A percentile compares a stretch with the other conserved stretches of the same genome.
Evolutionary conservation across 1,140 invertebrate species (phyloP).

Genomic region (Drosophila saltans): DNA sequence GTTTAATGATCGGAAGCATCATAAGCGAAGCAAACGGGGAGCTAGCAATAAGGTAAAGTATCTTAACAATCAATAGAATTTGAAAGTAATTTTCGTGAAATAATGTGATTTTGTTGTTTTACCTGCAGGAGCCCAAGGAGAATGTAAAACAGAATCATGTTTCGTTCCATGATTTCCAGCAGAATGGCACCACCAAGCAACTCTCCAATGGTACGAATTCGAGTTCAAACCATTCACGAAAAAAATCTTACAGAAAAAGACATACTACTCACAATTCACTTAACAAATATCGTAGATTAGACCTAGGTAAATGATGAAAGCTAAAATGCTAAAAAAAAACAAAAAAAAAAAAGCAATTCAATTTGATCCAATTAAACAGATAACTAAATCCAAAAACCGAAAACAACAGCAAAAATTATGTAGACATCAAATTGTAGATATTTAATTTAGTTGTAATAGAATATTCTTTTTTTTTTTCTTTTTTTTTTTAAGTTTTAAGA

Average conservation of each 20-base stretch:
- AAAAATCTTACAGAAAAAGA: conserved; percentile 84
- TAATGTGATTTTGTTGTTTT: conserved; percentile 18
- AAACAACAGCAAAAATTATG: background rate
- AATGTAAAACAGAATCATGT: conserved; percentile 92
- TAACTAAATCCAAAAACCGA: conserved; percentile 22
- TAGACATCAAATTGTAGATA: conserved; percentile 21
- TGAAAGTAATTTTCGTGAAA: background rate
- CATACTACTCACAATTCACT: conserved; percentile 84
- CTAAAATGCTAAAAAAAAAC: conserved; percentile 37
- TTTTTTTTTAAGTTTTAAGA: conserved; percentile 1
- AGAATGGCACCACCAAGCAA: conserved; percentile 92
- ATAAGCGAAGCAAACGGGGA: conserved; percentile 91
- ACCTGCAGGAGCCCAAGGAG: conserved; percentile 69
- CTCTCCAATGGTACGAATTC: conserved; percentile 92
- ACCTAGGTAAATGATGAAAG: conserved; percentile 83
- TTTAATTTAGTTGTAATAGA: conserved; percentile 26
- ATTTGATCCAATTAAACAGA: conserved; percentile 24
- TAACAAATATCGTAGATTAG: conserved; percentile 84
- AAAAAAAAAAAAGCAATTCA: conserved; percentile 35
- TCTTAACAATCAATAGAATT: background rate
- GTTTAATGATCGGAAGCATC: conserved; percentile 91
- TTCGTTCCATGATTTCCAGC: conserved; percentile 93
- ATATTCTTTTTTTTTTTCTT: background rate
- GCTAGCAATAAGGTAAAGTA: conserved; percentile 87
- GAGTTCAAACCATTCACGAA: conserved; percentile 82